These are phyloP conservation scores for Lepidurus apus DNA, from an alignment of 1,140 invertebrate species.

Conservation along the genomic window DNA sequence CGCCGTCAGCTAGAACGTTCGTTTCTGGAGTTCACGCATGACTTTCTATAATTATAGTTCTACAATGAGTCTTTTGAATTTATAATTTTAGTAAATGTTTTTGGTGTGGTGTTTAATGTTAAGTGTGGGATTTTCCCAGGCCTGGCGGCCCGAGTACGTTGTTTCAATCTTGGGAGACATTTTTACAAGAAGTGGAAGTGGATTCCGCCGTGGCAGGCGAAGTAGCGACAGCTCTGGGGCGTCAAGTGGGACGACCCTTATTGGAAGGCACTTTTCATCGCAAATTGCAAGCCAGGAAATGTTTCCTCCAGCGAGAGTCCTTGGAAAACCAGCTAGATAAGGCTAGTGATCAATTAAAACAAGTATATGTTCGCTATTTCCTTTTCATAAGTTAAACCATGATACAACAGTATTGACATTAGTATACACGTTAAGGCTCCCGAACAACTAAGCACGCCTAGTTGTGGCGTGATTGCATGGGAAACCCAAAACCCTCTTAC, in stretches of 20 bases:
- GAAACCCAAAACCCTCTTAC: no score
- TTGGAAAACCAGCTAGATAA: conserved; percentile 84
- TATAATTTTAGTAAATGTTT: no score
- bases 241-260: conserved; percentile 78
- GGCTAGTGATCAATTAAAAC: conserved; percentile 79
- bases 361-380: conserved; percentile 52
- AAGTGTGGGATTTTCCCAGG: conserved; percentile 46
- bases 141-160: conserved; percentile 71
- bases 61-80: no score
- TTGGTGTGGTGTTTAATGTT: no score
- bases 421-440: no score
- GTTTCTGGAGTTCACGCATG: no score
- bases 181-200: conserved; percentile 86
- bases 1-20: no score
- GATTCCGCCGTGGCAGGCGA: conserved; percentile 86
- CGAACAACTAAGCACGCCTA: no score
- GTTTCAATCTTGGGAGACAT: conserved; percentile 84
- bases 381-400: background rate
- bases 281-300: conserved; percentile 85
- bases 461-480: no score
- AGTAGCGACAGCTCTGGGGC: conserved; percentile 71
- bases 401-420: background rate
- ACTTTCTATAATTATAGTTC: no score
- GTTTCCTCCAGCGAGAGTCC: conserved; percentile 84
- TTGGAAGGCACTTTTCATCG: conserved; percentile 84